A percentile compares a stretch with the other conserved stretches of the same genome.
Evolutionary conservation across 2,888 invertebrate species (phyloP).

Genomic region (Zygothrica quintamaculata): DNA sequence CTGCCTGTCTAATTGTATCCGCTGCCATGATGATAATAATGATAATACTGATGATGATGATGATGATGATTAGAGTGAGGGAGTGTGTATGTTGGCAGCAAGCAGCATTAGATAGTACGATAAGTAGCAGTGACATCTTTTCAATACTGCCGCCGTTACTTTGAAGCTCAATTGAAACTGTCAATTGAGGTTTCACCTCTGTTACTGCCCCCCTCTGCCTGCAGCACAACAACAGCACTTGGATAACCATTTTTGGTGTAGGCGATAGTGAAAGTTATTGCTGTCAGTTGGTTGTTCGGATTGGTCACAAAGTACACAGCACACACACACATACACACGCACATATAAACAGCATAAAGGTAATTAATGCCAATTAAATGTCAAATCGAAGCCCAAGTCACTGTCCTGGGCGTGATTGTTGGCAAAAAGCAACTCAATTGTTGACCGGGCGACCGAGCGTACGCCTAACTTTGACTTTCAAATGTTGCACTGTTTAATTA

Average conservation of each 20-base stretch:
- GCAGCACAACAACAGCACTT: constrained; percentile 1
- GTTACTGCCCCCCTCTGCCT: background rate
- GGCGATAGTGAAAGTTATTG: constrained; percentile 73
- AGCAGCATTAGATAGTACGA: constrained; percentile 45
- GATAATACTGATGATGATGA: constrained; percentile 10
- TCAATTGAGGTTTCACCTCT: constrained; percentile 62
- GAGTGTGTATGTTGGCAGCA: background rate
- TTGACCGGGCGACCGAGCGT: constrained; percentile 44
- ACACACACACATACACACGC: constrained; percentile 12
- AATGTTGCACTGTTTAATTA: constrained; percentile 58
- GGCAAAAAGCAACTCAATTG: constrained; percentile 50
- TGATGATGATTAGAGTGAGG: background rate
- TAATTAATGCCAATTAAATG: constrained; percentile 79
- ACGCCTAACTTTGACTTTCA: constrained; percentile 65
- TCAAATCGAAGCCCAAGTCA: constrained; percentile 57
- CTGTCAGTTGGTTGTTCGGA: constrained; percentile 13
- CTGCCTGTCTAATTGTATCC: constrained; percentile 29
- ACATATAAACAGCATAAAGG: constrained; percentile 31
- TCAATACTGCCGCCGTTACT: constrained; percentile 32
- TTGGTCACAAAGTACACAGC: constrained; percentile 42
- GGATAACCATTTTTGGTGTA: constrained; percentile 67
- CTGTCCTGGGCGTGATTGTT: constrained; percentile 48
- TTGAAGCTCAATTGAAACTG: constrained; percentile 69
- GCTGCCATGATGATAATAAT: no score
- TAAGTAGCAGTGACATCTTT: constrained; percentile 32